Percentiles rank a stretch among this genome's conserved stretches.
Evolutionary conservation across 2,888 invertebrate species (phyloP).

Genomic region (Nysson spinosus): DNA sequence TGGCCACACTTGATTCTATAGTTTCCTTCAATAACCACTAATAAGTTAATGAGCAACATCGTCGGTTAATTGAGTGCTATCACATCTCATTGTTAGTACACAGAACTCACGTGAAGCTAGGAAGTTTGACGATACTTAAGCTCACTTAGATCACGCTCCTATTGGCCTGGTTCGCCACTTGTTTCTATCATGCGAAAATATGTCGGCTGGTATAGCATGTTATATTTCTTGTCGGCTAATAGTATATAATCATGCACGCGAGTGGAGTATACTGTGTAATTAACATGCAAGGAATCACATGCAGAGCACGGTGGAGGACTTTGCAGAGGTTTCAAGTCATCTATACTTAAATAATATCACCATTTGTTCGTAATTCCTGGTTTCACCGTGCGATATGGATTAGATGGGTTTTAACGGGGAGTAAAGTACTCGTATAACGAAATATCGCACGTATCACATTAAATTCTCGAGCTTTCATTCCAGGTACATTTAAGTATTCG

Average conservation of each 20-base stretch:
- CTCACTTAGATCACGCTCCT: too few relatives aligned
- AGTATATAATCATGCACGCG: constrained; percentile 22
- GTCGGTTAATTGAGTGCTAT: too few relatives aligned
- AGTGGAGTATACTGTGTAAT: constrained; percentile 19
- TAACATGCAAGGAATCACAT: constrained; percentile 15
- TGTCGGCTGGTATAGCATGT: background rate
- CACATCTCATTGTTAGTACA: too few relatives aligned
- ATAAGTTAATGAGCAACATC: too few relatives aligned
- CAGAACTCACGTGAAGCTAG: too few relatives aligned
- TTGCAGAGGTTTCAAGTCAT: background rate
- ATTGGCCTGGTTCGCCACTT: too few relatives aligned
- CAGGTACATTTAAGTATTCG: too few relatives aligned
- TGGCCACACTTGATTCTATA: too few relatives aligned
- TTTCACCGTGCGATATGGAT: constrained; percentile 7
- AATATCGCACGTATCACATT: constrained; percentile 23
- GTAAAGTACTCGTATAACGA: constrained; percentile 16
- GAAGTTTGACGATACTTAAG: too few relatives aligned
- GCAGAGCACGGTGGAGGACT: constrained; percentile 1
- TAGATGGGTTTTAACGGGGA: constrained; percentile 19
- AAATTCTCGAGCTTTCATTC: too few relatives aligned
- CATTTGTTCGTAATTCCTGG: constrained; percentile 15
- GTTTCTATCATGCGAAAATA: constrained; percentile 1
- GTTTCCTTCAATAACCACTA: too few relatives aligned
- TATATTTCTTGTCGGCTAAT: constrained; percentile 15
- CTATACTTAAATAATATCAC: background rate